These are phyloP conservation scores for Anthrax anthrax DNA, from an alignment of 2,888 invertebrate species.

Conservation along the genomic window DNA sequence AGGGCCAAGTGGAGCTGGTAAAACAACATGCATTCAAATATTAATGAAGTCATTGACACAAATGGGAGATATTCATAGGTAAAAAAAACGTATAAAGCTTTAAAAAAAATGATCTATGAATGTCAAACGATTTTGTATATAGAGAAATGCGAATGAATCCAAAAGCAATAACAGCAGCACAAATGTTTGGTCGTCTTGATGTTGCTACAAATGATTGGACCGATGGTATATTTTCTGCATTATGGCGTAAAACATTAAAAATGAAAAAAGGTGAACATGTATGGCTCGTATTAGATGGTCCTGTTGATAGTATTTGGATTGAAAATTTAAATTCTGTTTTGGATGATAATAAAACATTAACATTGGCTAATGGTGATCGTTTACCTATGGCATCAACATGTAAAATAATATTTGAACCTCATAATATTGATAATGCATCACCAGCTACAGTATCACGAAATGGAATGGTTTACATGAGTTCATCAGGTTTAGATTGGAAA, in stretches of 20 bases:
- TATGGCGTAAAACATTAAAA: slow-evolving; percentile 90
- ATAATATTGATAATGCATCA: slow-evolving; percentile 94
- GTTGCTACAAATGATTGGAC: slow-evolving; percentile 99
- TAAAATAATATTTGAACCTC: slow-evolving; percentile 93
- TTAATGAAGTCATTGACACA: slow-evolving; percentile 83
- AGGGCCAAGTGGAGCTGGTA: slow-evolving; percentile 90
- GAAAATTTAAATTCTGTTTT: slow-evolving; percentile 94
- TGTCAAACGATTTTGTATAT: not conserved
- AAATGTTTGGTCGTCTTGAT: slow-evolving; percentile 94
- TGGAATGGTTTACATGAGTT: slow-evolving; percentile 95
- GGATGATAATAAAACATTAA: slow-evolving; percentile 91
- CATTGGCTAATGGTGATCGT: slow-evolving; percentile 89
- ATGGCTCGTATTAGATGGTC: slow-evolving; percentile 91
- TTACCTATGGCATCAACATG: slow-evolving; percentile 87
- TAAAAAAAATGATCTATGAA: not conserved
- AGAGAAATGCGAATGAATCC: slow-evolving; percentile 96
- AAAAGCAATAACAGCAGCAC: slow-evolving; percentile 90
- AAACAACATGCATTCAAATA: slow-evolving; percentile 75
- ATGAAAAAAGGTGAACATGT: slow-evolving; percentile 76
- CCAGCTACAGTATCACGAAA: slow-evolving; percentile 92
- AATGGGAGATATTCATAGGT: slow-evolving; percentile 71
- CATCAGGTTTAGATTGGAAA: slow-evolving; percentile 84
- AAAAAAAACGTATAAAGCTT: slow-evolving; percentile 15
- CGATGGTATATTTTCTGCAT: slow-evolving; percentile 91
- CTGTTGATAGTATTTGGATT: slow-evolving; percentile 96